Base-by-base conservation (phyloP, 1,140 invertebrate species). In the Ylistrum balloti region DNA sequence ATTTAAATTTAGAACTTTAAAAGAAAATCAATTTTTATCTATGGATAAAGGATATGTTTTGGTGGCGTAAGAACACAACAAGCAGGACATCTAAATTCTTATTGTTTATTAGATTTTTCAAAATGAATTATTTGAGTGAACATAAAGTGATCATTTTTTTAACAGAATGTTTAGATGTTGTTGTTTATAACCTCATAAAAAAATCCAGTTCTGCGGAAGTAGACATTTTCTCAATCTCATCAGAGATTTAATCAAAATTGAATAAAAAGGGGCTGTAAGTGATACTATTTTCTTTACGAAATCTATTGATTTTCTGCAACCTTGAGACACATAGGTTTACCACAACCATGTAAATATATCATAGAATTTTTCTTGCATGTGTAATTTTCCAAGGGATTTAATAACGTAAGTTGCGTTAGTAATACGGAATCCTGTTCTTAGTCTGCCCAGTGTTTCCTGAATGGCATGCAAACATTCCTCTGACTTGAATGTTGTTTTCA, bases 301-400 rank as follows among this genome's bases (percentile, higher is more conserved):
- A 74, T 74, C 1, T 74, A 74, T 74, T 74, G 56, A 74, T 74
- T 74, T 74, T 17, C 13, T n/a, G 1, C n/a, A n/a, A 1, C 56
- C 56, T 74, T 74, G 56, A 74, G 56, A 74, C 56, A 28, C 28
- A 74, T 74, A 74, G 56, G 28, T 74, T 45, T 74, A 22, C 56
- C 13, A 74, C 9, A 74, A 28, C 22, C 45, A 74, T 74, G 56
- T 74, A 74, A 74, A 74, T 74, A 74, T n/a, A 74, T 74, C 56
- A 28, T 74, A 74, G 22, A 74, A 7, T 74, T 74, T 74, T 74
- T 74, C 56, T 74, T 74, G 56, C 56, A 74, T 74, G 56, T 74
- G 56, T 74, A 74, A 74, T 74, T 74, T n/a, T 74, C 5, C 22
- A 28, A 11, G 56, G 28, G 56, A 74, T 74, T 74, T 74, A 17